phyloP scores from a whole-genome alignment of 1,140 invertebrate species.

The Whitmania pigra region DNA sequence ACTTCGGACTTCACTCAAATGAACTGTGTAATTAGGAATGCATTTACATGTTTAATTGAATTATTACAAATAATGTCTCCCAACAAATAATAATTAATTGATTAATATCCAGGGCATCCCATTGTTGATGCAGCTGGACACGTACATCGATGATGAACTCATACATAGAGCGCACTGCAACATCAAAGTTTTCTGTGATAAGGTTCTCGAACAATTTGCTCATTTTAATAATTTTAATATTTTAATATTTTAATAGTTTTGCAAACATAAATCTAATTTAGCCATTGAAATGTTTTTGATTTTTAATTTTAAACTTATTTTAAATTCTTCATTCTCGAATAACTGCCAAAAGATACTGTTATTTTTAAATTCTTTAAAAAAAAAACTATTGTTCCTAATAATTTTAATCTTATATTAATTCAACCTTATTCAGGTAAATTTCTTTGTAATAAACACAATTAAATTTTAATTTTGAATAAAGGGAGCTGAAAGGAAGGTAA shows the following conservation, averaged over 20 bases:
- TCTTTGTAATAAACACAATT: too few species aligned
- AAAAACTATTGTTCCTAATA: slow-evolving; percentile 37
- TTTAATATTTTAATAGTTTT: too few species aligned
- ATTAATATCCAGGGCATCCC: slow-evolving; percentile 65
- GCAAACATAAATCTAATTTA: too few species aligned
- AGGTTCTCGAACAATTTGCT: slow-evolving; percentile 51
- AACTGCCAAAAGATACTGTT: too few species aligned
- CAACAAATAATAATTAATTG: background rate
- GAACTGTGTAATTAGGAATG: too few species aligned
- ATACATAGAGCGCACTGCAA: slow-evolving; percentile 93
- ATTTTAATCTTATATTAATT: background rate
- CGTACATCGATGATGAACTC: slow-evolving; percentile 81
- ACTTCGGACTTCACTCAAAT: too few species aligned
- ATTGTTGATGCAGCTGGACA: slow-evolving; percentile 96
- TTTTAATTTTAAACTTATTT: too few species aligned
- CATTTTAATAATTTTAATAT: too few species aligned
- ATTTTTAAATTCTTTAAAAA: too few species aligned
- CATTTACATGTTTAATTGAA: background rate
- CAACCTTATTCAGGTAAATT: background rate
- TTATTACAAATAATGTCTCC: background rate
- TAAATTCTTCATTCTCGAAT: too few species aligned
- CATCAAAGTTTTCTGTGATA: slow-evolving; percentile 99
- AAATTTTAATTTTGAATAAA: slow-evolving; percentile 38
- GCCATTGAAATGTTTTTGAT: too few species aligned
- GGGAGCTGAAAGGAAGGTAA: slow-evolving; percentile 95